Evolutionary conservation across 2,888 invertebrate genomes (phyloP).

Genomic region (Dynastes tityus): DNA sequence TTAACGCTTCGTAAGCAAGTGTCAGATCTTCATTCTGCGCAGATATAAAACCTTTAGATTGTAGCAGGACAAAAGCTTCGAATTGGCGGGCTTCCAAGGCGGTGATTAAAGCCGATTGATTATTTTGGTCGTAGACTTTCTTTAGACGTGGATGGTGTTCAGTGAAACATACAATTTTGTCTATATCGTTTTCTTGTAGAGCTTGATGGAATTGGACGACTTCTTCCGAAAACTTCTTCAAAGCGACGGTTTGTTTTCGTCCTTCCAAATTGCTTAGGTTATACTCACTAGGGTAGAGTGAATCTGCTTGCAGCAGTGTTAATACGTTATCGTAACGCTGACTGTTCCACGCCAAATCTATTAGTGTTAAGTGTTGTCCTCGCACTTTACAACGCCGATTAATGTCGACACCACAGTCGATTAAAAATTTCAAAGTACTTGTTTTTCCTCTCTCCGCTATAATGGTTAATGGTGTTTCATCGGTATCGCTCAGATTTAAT

Average conservation of each 20-base stretch:
- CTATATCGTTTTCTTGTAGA: not conserved
- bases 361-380: not conserved
- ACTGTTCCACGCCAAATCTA: conserved; percentile 1
- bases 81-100: not conserved
- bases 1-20: not conserved
- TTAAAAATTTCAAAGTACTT: conserved; percentile 17
- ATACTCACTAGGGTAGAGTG: not conserved
- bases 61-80: not conserved
- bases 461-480: conserved; percentile 1
- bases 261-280: not conserved
- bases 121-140: not conserved
- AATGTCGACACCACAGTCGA: not conserved
- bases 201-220: not conserved
- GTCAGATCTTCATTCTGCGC: not conserved
- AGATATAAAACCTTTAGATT: not conserved
- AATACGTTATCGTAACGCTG: conserved; percentile 19
- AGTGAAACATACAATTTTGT: not conserved
- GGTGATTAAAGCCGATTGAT: conserved; percentile 4
- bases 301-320: conserved; percentile 1
- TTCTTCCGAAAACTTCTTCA: not conserved
- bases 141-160: not conserved
- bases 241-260: not conserved
- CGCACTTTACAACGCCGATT: not conserved
- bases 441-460: not conserved
- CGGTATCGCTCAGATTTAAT: not conserved